phyloP scores from a whole-genome alignment of 2,797 vertebrate genomes.

The Phataginus tetradactyla region DNA sequence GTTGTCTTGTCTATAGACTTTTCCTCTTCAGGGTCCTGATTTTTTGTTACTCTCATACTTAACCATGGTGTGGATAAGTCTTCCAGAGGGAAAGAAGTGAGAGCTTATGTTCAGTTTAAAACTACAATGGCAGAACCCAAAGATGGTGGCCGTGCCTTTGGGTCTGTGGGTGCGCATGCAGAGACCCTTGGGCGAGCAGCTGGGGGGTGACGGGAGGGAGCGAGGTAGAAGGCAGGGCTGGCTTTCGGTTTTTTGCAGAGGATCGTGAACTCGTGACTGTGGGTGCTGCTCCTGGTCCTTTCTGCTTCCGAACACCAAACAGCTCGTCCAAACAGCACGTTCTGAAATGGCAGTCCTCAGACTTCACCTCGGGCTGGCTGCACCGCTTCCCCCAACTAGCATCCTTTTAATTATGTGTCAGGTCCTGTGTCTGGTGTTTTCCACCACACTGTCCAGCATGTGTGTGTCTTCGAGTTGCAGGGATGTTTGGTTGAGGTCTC shows the following conservation, averaged over 20 bases:
- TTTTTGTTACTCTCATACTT: background rate
- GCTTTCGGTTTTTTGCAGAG: background rate
- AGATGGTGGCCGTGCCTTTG: no score
- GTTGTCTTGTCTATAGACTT: background rate
- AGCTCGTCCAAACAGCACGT: background rate
- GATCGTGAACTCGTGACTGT: accelerated
- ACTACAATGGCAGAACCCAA: background rate
- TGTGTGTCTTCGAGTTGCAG: background rate
- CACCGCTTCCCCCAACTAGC: background rate
- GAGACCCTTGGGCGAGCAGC: background rate
- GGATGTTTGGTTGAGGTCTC: slow-evolving; percentile 32
- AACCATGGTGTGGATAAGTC: background rate
- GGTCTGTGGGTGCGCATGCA: background rate
- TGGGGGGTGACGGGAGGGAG: background rate
- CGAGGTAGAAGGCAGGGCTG: background rate
- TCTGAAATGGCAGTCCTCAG: background rate
- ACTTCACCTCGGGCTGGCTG: background rate
- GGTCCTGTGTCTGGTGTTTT: background rate
- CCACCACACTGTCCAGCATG: background rate
- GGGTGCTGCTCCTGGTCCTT: background rate
- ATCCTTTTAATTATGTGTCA: slow-evolving; percentile 6
- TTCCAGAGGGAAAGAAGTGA: background rate
- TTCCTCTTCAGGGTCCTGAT: background rate
- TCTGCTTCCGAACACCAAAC: background rate
- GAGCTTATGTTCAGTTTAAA: background rate